phyloP scores from a whole-genome alignment of 2,113 vertebrate species.

The Phalacrocorax pelagicus region DNA sequence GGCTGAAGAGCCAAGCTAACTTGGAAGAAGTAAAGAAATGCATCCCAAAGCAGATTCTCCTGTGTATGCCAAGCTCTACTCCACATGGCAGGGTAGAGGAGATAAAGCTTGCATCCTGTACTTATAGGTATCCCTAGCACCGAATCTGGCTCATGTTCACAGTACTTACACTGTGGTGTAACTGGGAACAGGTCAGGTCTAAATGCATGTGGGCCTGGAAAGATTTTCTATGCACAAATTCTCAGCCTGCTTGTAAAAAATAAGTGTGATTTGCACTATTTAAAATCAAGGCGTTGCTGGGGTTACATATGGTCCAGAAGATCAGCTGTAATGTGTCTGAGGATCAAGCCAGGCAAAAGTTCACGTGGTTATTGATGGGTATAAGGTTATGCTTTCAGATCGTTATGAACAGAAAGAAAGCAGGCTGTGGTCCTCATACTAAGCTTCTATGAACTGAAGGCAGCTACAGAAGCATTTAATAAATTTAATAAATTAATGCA shows the following conservation, averaged over 20 bases:
- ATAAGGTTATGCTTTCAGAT: not conserved
- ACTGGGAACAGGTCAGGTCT: not conserved
- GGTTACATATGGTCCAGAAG: not conserved
- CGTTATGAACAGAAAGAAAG: not conserved
- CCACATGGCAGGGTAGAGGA: not conserved
- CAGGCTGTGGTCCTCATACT: not conserved
- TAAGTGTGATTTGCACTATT: not conserved
- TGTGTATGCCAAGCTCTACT: not conserved
- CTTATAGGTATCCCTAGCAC: not conserved
- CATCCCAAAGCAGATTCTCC: not conserved
- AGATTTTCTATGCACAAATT: not conserved
- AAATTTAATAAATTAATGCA: not conserved
- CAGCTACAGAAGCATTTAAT: not conserved
- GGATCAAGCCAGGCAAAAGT: not conserved
- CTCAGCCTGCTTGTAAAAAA: not conserved
- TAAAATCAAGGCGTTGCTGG: not conserved
- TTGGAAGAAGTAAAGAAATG: not conserved
- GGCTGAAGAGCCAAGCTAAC: not conserved
- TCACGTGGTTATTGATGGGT: not conserved
- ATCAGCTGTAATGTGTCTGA: not conserved
- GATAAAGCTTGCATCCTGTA: not conserved
- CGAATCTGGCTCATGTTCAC: not conserved
- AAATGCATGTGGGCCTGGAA: not conserved
- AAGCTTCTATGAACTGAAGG: not conserved
- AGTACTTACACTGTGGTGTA: not conserved